Evolutionary conservation across 2,113 vertebrate species (phyloP).

Genomic region (Glaucidium brasilianum): DNA sequence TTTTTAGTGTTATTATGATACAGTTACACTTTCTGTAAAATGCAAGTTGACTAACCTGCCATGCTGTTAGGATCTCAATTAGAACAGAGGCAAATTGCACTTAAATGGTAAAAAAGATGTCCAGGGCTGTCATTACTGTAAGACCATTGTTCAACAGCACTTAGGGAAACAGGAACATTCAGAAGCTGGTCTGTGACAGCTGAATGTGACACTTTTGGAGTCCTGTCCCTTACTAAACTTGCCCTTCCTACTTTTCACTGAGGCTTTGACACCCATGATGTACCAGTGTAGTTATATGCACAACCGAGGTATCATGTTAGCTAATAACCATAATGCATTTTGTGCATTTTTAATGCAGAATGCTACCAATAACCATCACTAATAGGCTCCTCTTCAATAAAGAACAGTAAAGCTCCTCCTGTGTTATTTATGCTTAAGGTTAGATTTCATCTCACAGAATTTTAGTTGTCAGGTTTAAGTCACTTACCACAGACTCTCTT

Average conservation of each 20-base stretch:
- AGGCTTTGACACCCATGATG: neutral
- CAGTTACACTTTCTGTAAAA: neutral
- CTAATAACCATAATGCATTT: neutral
- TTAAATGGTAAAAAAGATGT: neutral
- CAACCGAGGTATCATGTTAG: neutral
- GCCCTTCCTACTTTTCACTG: neutral
- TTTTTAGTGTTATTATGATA: neutral
- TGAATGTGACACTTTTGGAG: neutral
- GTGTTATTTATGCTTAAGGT: neutral
- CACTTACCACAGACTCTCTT: neutral
- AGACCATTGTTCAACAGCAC: neutral
- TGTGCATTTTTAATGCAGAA: neutral
- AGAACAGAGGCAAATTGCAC: neutral
- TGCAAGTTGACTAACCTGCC: neutral
- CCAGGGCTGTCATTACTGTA: neutral
- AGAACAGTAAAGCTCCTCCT: neutral
- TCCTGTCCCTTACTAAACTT: neutral
- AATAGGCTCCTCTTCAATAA: neutral
- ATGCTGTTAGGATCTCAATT: neutral
- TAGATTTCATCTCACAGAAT: neutral
- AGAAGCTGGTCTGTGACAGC: neutral
- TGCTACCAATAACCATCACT: neutral
- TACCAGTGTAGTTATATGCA: neutral
- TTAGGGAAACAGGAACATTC: neutral
- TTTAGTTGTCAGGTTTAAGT: constrained; percentile 9